Percentiles rank a stretch among this genome's conserved stretches.
phyloP scores from a whole-genome alignment of 1,140 invertebrate genomes.

The Tigriopus japonicus region DNA sequence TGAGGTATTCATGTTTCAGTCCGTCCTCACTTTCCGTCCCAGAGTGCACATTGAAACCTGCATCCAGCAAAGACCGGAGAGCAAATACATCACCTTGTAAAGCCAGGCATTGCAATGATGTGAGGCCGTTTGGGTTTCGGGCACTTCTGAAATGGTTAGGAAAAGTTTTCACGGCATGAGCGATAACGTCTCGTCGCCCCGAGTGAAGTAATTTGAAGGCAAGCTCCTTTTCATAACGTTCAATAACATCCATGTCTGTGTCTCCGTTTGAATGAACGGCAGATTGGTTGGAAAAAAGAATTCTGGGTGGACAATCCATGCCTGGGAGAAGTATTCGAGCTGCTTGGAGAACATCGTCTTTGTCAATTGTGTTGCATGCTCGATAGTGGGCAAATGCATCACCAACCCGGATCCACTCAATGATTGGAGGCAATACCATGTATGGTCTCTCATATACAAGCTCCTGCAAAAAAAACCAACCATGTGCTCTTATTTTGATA shows the following conservation, averaged over 20 bases:
- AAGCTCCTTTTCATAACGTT: conserved; percentile 42
- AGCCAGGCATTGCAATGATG: conserved; percentile 57
- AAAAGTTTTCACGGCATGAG: conserved; percentile 51
- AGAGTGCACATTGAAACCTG: conserved; percentile 30
- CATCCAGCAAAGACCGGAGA: conserved; percentile 43
- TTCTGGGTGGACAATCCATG: conserved; percentile 62
- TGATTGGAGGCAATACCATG: conserved; percentile 60
- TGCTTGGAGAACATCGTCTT: conserved; percentile 70
- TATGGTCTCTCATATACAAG: conserved; percentile 67
- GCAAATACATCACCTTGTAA: conserved; percentile 48
- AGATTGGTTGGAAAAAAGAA: conserved; percentile 18
- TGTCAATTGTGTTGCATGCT: conserved; percentile 53
- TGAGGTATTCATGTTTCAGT: conserved; percentile 32
- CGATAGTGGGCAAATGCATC: conserved; percentile 56
- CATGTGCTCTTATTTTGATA: too few relatives aligned
- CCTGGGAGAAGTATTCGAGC: conserved; percentile 61
- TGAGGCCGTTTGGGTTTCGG: conserved; percentile 53
- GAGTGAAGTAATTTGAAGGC: conserved; percentile 57
- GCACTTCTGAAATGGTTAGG: conserved; percentile 40
- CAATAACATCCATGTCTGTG: conserved; percentile 15
- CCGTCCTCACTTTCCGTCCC: too few relatives aligned
- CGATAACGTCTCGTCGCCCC: conserved; percentile 51
- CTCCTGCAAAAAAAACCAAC: conserved; percentile 32
- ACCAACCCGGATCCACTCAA: conserved; percentile 66
- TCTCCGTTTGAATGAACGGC: background rate